Evolutionary conservation across 2,888 invertebrate genomes (phyloP).

Genomic region (Amblyjoppa fuscipennis): DNA sequence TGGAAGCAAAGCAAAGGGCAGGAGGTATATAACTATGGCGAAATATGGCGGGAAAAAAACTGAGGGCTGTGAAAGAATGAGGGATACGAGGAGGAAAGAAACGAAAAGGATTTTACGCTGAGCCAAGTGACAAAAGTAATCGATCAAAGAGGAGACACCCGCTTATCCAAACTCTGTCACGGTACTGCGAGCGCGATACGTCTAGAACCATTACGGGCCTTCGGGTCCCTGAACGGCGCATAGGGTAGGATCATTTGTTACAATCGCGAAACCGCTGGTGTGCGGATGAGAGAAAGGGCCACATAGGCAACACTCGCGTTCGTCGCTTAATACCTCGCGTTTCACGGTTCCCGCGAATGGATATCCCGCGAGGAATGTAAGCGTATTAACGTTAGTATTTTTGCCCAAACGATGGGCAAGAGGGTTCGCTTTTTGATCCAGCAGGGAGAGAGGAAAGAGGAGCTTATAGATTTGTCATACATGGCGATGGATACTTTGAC

Average conservation of each 20-base stretch:
- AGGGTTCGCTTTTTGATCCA: conserved; percentile 35
- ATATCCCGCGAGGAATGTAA: conserved; percentile 75
- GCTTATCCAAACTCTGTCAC: conserved; percentile 70
- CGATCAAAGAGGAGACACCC: conserved; percentile 81
- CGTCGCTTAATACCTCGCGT: conserved; percentile 81
- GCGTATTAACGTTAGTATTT: conserved; percentile 80
- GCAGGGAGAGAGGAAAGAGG: conserved; percentile 17
- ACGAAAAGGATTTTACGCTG: conserved; percentile 63
- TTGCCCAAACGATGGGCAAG: conserved; percentile 35
- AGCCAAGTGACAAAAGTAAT: conserved; percentile 83
- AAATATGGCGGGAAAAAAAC: conserved; percentile 32
- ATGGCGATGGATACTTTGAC: conserved; percentile 26
- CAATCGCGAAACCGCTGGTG: conserved; percentile 71
- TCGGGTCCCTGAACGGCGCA: conserved; percentile 59
- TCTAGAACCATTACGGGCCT: conserved; percentile 66
- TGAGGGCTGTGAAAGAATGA: conserved; percentile 43
- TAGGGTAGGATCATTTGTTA: conserved; percentile 82
- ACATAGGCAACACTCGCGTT: conserved; percentile 15
- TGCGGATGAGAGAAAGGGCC: conserved; percentile 58
- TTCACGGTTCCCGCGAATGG: conserved; percentile 80
- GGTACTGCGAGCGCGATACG: conserved; percentile 66
- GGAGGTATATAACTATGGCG: conserved; percentile 58
- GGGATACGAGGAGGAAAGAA: conserved; percentile 27
- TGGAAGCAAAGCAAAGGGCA: conserved; percentile 62
- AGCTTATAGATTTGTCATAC: conserved; percentile 66